phyloP scores from a whole-genome alignment of 2,797 vertebrate genomes.

The Chaenodraco wilsoni region DNA sequence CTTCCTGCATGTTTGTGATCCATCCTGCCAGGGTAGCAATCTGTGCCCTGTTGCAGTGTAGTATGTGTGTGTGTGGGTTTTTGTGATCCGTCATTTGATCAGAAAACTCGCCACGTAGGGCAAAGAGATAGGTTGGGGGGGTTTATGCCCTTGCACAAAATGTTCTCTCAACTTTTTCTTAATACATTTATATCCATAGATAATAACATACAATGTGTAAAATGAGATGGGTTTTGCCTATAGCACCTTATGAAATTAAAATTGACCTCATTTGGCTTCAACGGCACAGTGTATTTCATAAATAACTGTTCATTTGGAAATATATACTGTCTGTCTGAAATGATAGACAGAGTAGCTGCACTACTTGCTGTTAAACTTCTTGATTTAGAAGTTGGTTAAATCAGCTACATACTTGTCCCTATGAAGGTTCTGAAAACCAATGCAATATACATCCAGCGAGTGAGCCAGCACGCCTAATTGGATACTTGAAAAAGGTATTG shows the following conservation, averaged over 20 bases:
- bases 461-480: conserved; percentile 27
- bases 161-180: too few relatives aligned
- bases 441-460: conserved; percentile 15
- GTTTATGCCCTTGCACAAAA: too few relatives aligned
- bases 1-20: conserved; percentile 48
- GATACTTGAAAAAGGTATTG: conserved; percentile 34
- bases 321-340: too few relatives aligned
- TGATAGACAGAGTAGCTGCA: too few relatives aligned
- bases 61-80: conserved; percentile 15
- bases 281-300: too few relatives aligned
- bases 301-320: too few relatives aligned
- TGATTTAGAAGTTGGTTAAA: conserved; percentile 3
- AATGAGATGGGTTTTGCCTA: too few relatives aligned
- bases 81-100: background rate
- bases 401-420: conserved; percentile 4
- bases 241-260: too few relatives aligned
- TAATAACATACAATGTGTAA: too few relatives aligned
- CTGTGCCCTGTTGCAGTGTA: conserved; percentile 39
- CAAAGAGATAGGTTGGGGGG: background rate
- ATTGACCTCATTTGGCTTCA: background rate
- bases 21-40: conserved; percentile 42
- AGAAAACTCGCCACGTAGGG: background rate
- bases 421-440: conserved; percentile 24
- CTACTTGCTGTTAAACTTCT: background rate
- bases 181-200: too few relatives aligned